Evolutionary conservation across 2,797 vertebrate species (phyloP).

Genomic region (Anas bernieri): DNA sequence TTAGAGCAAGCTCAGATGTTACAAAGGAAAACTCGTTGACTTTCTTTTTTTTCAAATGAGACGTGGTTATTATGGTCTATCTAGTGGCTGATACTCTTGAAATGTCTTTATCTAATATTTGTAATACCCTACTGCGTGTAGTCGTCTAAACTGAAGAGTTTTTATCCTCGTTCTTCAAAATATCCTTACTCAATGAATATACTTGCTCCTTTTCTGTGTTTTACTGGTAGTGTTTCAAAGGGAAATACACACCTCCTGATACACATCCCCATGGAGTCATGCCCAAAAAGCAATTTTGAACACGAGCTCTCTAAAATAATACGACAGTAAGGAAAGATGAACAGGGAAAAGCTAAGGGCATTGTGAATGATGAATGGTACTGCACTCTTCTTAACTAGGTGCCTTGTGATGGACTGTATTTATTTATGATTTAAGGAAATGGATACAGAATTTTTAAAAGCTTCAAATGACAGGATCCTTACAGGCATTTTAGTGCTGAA

Average conservation of each 20-base stretch:
- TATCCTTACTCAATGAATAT: not conserved
- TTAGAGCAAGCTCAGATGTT: not conserved
- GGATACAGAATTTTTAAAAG: not conserved
- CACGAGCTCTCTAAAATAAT: not conserved
- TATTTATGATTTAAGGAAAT: not conserved
- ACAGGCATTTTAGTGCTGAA: not conserved
- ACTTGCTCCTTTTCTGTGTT: not conserved
- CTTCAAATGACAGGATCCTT: not conserved
- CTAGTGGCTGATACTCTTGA: not conserved
- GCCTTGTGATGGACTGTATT: not conserved
- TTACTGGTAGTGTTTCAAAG: not conserved
- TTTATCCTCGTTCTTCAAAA: not conserved
- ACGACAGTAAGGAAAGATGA: not conserved
- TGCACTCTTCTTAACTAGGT: not conserved
- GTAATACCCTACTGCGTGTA: accelerated
- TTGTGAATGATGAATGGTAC: not conserved
- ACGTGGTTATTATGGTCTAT: not conserved
- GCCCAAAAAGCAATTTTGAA: not conserved
- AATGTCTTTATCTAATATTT: not conserved
- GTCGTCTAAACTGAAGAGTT: not conserved
- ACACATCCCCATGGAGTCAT: not conserved
- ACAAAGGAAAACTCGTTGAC: not conserved
- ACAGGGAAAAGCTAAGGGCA: not conserved
- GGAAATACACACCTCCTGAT: not conserved
- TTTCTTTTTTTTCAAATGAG: not conserved